Evolutionary conservation across 2,797 vertebrate species (phyloP).

Genomic region (Micrastur ruficollis): DNA sequence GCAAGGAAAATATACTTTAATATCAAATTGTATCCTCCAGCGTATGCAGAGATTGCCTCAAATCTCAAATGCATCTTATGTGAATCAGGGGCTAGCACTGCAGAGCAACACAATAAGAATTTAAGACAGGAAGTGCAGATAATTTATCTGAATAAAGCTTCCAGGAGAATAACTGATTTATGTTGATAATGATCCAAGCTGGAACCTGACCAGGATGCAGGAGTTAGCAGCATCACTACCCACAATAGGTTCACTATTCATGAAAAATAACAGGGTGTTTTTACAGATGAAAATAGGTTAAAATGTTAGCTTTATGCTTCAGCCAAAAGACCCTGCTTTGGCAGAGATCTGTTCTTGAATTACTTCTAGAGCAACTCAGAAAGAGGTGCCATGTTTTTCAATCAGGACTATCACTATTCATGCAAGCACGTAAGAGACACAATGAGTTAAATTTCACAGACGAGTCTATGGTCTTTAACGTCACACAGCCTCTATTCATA

Average conservation of each 20-base stretch:
- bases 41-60: neutral
- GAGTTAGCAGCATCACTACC: neutral
- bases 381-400: neutral
- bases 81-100: constrained; percentile 12
- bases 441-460: neutral
- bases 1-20: constrained; percentile 15
- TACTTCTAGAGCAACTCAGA: neutral
- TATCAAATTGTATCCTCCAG: neutral
- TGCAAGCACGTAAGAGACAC: neutral
- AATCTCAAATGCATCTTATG: constrained; percentile 36
- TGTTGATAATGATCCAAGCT: constrained; percentile 49
- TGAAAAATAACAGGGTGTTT: neutral
- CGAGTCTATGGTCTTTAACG: neutral
- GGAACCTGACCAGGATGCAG: constrained; percentile 40
- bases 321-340: neutral
- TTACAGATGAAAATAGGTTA: neutral
- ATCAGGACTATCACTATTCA: neutral
- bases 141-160: constrained; percentile 57
- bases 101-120: constrained; percentile 41
- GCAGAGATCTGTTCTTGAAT: neutral
- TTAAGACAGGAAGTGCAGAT: constrained; percentile 62
- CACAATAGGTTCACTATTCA: neutral
- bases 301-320: neutral
- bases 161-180: constrained; percentile 47
- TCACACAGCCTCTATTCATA: neutral